Percentiles rank a stretch among this genome's conserved stretches.
These are phyloP conservation scores for Arenaria interpres DNA, from an alignment of 2,113 vertebrate species.

Conservation along the genomic window DNA sequence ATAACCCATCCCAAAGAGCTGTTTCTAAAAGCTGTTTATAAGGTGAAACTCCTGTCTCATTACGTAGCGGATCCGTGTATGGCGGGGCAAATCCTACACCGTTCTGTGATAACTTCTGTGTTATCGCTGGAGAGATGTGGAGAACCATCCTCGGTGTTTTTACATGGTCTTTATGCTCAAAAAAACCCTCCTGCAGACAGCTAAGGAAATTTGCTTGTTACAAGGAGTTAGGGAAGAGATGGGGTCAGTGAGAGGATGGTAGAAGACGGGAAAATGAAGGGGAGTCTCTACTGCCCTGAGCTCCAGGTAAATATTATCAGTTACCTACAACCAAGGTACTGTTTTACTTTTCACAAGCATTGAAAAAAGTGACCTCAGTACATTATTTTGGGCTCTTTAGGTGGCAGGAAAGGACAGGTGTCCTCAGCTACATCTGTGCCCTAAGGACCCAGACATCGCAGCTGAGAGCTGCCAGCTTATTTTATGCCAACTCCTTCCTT, in stretches of 20 bases:
- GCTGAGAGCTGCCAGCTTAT: background rate
- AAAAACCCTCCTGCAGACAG: background rate
- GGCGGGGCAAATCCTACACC: background rate
- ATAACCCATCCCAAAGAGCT: background rate
- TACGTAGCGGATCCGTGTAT: background rate
- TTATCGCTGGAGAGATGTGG: background rate
- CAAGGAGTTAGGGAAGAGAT: background rate
- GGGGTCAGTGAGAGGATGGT: background rate
- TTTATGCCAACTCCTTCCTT: background rate
- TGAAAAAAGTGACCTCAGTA: background rate
- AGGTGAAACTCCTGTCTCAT: background rate
- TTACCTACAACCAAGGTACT: background rate
- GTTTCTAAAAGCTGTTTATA: background rate
- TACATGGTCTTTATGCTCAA: background rate
- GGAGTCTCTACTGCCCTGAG: background rate
- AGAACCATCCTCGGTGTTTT: background rate
- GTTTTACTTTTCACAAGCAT: background rate
- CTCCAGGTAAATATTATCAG: background rate
- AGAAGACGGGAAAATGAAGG: background rate
- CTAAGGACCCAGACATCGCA: background rate
- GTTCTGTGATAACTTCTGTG: background rate
- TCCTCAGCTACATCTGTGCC: slow-evolving; percentile 8
- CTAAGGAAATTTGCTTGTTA: background rate
- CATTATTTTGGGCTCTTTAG: slow-evolving; percentile 29
- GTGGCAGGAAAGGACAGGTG: slow-evolving; percentile 27